phyloP scores from a whole-genome alignment of 1,140 invertebrate genomes.

The Bombus pascuorum region DNA sequence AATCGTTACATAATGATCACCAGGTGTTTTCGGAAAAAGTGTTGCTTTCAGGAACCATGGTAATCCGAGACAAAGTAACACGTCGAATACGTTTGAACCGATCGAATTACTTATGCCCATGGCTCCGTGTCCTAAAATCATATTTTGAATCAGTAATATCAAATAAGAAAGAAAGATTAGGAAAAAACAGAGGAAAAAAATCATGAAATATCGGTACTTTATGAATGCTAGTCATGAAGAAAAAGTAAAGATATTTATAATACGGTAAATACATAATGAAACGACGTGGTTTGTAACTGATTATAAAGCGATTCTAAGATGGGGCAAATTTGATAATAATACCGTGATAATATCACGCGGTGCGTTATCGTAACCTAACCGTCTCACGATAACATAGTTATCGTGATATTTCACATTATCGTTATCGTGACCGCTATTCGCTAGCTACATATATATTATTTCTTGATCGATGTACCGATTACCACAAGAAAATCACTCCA shows the following conservation, averaged over 20 bases:
- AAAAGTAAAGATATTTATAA: no score
- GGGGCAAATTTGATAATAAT: conserved; percentile 5
- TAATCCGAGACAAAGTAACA: conserved; percentile 91
- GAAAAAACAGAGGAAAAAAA: background rate
- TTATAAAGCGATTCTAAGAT: background rate
- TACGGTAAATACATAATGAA: no score
- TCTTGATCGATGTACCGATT: background rate
- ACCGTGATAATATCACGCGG: background rate
- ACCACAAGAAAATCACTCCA: background rate
- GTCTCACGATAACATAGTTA: background rate
- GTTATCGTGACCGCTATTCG: conserved; percentile 13
- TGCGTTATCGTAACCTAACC: background rate
- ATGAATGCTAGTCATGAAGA: background rate
- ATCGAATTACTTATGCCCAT: conserved; percentile 95
- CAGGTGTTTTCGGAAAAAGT: conserved; percentile 86
- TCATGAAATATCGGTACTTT: background rate
- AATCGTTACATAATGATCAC: conserved; percentile 88
- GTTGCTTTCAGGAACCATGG: conserved; percentile 94
- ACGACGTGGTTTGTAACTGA: background rate
- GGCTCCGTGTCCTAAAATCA: conserved; percentile 87
- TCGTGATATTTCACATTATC: background rate
- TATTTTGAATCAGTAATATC: background rate
- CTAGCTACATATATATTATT: background rate
- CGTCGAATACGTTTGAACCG: conserved; percentile 94
- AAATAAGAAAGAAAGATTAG: background rate